Evolutionary conservation across 2,888 invertebrate genomes (phyloP), one percentile per base, ranked within the genome.

Genomic region (Platycheirus albimanus): DNA sequence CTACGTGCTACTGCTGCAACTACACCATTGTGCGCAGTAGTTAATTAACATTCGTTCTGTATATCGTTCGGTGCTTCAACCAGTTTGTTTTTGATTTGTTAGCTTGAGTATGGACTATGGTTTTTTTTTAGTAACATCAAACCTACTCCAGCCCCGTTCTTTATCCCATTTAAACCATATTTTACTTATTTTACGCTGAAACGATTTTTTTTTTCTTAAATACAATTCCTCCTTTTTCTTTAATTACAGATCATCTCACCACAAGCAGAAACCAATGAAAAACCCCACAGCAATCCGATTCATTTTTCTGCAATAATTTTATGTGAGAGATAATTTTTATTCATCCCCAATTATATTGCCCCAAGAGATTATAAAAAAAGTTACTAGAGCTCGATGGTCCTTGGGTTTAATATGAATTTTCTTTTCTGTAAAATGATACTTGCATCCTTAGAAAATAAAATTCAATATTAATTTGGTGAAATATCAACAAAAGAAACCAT

Each of bases 231-330:
- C 24, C n/a, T 49, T 61, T 66, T 43, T 36, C 15, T 63, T 36
- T 58, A 36, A 58, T 80, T 80, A 10, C 58, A 80, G 80, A 64
- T 70, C 61, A 80, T 79, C 75, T 24, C 45, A 61, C 56, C 36
- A 74, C 74, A 52, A 58, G 36, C 45, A 51, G 33, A 54, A 54
- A 61, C 30, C 11, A 61, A 45, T 28, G 24, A 43, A 66, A 72
- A 36, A 0, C 41, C 1, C 56, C 36, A 3, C 13, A 58, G 56
- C 71, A 51, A 56, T 56, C 61, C 10, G 36, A 41, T 58, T 56
- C 28, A 8, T 17, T 54, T 10, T 28, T 11, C 10, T 11, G 5
- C 24, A 58, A 58, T 24, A 58, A 45, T 56, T 64, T 64, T 28
- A 54, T 38, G 43, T 45, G 33, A 17, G 24, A 28, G 41, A 30